Conservation (phyloP, 2,797 vertebrate genomes). For the Eupleurogrammus muticus region DNA sequence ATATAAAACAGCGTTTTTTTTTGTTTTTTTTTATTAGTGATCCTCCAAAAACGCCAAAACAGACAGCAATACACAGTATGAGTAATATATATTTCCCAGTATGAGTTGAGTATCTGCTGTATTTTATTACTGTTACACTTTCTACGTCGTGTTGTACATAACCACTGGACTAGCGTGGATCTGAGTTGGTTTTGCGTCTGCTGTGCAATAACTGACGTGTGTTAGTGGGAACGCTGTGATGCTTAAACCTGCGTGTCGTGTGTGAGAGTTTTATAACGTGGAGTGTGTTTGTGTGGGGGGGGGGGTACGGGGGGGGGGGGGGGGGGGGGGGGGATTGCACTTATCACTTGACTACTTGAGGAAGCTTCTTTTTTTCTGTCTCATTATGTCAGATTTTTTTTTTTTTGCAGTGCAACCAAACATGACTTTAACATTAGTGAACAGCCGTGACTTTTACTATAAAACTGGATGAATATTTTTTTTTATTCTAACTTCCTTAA, state of each 20-base stretch:
- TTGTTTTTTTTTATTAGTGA: constrained; percentile 48
- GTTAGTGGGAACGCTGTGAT: constrained; percentile 71
- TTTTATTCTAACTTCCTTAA: constrained; percentile 38
- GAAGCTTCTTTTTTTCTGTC: constrained; percentile 67
- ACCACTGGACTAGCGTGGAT: constrained; percentile 76
- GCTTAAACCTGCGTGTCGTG: constrained; percentile 59
- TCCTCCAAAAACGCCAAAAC: constrained; percentile 75
- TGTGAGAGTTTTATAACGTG: constrained; percentile 64
- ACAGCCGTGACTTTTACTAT: constrained; percentile 58
- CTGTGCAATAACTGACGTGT: constrained; percentile 74
- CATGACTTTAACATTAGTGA: constrained; percentile 65
- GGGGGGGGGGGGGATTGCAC: constrained; percentile 66
- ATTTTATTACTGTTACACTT: constrained; percentile 79
- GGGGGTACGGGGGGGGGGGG: constrained; percentile 39
- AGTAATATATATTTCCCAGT: constrained; percentile 76
- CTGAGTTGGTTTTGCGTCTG: constrained; percentile 73
- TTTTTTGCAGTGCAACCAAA: constrained; percentile 75
- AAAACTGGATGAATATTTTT: constrained; percentile 57
- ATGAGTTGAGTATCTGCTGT: constrained; percentile 80
- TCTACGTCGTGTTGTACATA: constrained; percentile 79
- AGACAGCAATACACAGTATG: constrained; percentile 69
- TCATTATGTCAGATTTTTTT: constrained; percentile 48
- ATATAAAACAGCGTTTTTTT: constrained; percentile 58
- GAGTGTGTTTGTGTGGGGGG: constrained; percentile 64
- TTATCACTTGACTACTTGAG: constrained; percentile 81